phyloP scores from a whole-genome alignment of 1,140 invertebrate species.

The Acromyrmex charruanus region DNA sequence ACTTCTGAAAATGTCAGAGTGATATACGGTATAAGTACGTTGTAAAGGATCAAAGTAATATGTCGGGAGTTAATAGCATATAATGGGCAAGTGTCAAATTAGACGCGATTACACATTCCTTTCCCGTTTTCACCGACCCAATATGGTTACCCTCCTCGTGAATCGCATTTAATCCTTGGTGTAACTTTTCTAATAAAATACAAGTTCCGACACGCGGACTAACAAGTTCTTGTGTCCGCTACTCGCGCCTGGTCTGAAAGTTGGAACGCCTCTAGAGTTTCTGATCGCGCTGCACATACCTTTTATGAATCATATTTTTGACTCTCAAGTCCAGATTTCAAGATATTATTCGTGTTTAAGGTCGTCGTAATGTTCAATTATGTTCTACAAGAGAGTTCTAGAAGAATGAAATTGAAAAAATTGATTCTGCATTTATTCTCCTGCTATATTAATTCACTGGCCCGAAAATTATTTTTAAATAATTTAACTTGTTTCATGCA shows the following conservation, averaged over 20 bases:
- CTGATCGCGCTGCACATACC: slow-evolving; percentile 23
- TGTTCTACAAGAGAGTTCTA: neutral
- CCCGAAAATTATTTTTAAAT: slow-evolving; percentile 14
- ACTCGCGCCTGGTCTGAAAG: slow-evolving; percentile 38
- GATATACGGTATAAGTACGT: slow-evolving; percentile 20
- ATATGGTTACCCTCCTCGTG: slow-evolving; percentile 57
- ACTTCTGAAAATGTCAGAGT: slow-evolving; percentile 24
- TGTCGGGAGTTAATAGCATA: slow-evolving; percentile 55
- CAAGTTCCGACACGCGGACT: slow-evolving; percentile 62
- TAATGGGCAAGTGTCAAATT: slow-evolving; percentile 58
- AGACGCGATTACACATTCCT: slow-evolving; percentile 61
- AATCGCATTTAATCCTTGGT: slow-evolving; percentile 45
- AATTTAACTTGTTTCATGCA: neutral
- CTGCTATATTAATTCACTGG: slow-evolving; percentile 11
- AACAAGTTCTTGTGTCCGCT: slow-evolving; percentile 60
- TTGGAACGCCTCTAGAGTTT: slow-evolving; percentile 40
- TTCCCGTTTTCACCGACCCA: slow-evolving; percentile 53
- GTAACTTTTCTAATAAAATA: slow-evolving; percentile 71
- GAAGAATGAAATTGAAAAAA: neutral
- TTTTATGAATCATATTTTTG: slow-evolving; percentile 53
- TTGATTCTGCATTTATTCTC: neutral
- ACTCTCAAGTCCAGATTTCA: neutral
- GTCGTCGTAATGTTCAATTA: slow-evolving; percentile 11
- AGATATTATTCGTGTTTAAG: slow-evolving; percentile 40
- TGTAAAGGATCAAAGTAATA: slow-evolving; percentile 55